Evolutionary conservation across 2,113 vertebrate species (phyloP).

Genomic region (Microcebus murinus): DNA sequence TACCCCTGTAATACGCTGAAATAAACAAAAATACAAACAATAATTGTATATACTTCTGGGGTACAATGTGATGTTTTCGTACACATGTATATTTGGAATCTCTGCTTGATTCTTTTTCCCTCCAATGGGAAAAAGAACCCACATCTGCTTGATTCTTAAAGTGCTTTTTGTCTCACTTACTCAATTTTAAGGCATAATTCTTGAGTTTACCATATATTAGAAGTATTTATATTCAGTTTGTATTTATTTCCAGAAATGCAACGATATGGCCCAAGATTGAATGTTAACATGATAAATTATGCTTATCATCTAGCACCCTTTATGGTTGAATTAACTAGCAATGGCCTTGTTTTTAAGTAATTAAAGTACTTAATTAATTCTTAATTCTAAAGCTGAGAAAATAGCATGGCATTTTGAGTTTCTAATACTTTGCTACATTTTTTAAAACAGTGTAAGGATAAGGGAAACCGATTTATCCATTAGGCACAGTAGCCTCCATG

Average conservation of each 20-base stretch:
- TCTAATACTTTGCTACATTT: not conserved
- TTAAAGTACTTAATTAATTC: not conserved
- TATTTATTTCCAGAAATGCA: constrained; percentile 20
- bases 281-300: not conserved
- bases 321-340: not conserved
- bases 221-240: not conserved
- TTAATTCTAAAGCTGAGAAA: not conserved
- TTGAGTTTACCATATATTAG: not conserved
- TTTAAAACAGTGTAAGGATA: not conserved
- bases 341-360: not conserved
- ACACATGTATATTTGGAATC: not conserved
- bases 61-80: no score
- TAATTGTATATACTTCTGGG: no score
- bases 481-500: not conserved
- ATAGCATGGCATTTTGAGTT: not conserved
- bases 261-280: not conserved
- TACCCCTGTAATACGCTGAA: no score
- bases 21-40: no score
- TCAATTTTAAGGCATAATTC: not conserved
- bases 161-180: not conserved
- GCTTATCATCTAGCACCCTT: not conserved
- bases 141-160: not conserved
- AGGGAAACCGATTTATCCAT: not conserved
- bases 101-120: not conserved
- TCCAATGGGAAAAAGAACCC: no score